A percentile compares a stretch with the other conserved stretches of the same genome.
These are phyloP conservation scores for Arothron firmamentum DNA, from an alignment of 2,113 vertebrate species.

Conservation along the genomic window DNA sequence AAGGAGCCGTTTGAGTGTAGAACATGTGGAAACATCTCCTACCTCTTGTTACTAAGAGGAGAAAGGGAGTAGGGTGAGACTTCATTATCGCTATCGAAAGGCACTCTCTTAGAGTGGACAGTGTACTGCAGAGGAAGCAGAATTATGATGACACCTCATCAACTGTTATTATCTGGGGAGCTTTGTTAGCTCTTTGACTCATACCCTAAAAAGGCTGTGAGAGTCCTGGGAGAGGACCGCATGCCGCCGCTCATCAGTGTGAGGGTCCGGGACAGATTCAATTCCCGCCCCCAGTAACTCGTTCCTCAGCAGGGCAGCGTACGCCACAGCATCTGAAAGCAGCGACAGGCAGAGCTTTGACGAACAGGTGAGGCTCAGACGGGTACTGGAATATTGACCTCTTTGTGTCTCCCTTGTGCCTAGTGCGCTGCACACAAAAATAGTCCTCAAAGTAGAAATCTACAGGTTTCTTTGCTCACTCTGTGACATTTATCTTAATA, in stretches of 20 bases:
- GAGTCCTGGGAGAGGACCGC: constrained; percentile 68
- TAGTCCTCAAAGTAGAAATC: too few species aligned
- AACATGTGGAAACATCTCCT: background rate
- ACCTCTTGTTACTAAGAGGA: constrained; percentile 83
- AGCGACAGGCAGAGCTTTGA: background rate
- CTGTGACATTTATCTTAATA: too few species aligned
- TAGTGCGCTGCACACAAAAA: too few species aligned
- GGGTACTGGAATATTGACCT: too few species aligned
- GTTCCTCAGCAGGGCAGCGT: constrained; percentile 78
- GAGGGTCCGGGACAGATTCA: constrained; percentile 73
- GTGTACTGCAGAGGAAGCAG: constrained; percentile 65
- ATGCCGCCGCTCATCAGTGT: constrained; percentile 72
- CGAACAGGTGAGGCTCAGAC: background rate
- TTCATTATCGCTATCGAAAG: constrained; percentile 74
- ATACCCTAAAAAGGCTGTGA: constrained; percentile 77
- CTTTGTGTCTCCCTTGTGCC: too few species aligned
- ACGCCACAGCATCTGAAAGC: constrained; percentile 74
- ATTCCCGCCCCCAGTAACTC: constrained; percentile 78
- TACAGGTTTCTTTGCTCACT: too few species aligned
- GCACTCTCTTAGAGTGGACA: constrained; percentile 78
- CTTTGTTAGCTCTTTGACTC: background rate
- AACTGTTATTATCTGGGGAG: too few species aligned
- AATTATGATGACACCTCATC: background rate
- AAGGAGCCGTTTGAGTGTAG: background rate
- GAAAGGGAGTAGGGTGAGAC: constrained; percentile 80